Evolutionary conservation across 2,797 vertebrate species (phyloP).

Genomic region (Sebastes itinus): DNA sequence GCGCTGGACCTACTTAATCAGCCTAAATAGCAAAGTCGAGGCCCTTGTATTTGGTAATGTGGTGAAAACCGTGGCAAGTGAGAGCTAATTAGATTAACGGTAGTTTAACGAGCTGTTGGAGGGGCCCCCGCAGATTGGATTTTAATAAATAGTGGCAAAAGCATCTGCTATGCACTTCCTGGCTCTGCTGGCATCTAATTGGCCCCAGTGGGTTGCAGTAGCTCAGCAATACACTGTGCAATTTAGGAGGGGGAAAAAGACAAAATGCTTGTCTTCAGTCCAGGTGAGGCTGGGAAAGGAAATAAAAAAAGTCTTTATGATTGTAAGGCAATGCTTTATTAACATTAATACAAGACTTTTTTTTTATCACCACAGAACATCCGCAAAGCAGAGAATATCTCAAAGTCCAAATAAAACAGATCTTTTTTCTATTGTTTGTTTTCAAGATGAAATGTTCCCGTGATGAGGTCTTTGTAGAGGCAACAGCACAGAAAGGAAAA

Average conservation of each 20-base stretch:
- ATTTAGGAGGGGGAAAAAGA: conserved; percentile 58
- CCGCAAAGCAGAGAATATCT: conserved; percentile 43
- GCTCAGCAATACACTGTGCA: conserved; percentile 61
- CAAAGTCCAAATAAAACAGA: conserved; percentile 38
- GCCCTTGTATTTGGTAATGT: conserved; percentile 81
- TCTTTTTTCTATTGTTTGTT: conserved; percentile 60
- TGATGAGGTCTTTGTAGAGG: conserved; percentile 80
- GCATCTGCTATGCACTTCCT: conserved; percentile 80
- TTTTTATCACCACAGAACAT: conserved; percentile 38
- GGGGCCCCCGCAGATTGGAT: conserved; percentile 79
- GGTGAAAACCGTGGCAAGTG: conserved; percentile 83
- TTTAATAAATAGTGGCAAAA: conserved; percentile 86
- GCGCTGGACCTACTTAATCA: conserved; percentile 78
- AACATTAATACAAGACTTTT: conserved; percentile 33
- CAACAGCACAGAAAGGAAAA: conserved; percentile 78
- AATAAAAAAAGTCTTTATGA: conserved; percentile 40
- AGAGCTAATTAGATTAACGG: conserved; percentile 85
- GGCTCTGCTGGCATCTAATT: conserved; percentile 82
- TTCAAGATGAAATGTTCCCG: conserved; percentile 70
- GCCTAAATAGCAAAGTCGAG: conserved; percentile 75
- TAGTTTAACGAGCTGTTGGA: conserved; percentile 82
- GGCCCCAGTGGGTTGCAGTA: conserved; percentile 82
- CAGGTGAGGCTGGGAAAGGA: conserved; percentile 62
- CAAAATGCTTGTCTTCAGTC: conserved; percentile 57
- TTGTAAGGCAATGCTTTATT: conserved; percentile 19